Base-by-base conservation (phyloP, 2,888 invertebrate genomes). In the Melikaiella ostensackeni region DNA sequence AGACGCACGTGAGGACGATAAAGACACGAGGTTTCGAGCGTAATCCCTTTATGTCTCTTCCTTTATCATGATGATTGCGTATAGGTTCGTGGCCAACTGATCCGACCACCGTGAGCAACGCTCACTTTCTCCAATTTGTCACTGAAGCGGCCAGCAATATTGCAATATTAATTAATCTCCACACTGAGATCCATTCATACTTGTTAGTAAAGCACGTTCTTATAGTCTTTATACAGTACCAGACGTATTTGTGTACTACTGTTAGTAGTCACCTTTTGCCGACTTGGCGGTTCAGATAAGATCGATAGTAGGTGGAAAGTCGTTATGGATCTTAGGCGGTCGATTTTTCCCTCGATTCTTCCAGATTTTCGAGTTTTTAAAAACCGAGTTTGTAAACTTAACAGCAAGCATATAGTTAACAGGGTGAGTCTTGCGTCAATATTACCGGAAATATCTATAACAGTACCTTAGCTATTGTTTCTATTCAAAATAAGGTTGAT, bases 91-190 rank as follows among this genome's bases (percentile, higher is more conserved):
- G 62, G 76, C 75, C 81, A 76, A 75, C 73, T 73, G 81, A 78
- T 75, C 79, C 80, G 84, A 78, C 85, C 84, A 80, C 84, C 81
- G 78, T 81, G 79, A 81, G 82, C 80, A 77, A 80, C 81, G 82
- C 80, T 84, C 84, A 82, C 87, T 87, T 87, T 87, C 87, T 83
- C 87, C 86, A 86, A 87, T 87, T 87, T 87, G 87, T 87, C 87
- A 87, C 82, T 84, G 80, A 82, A 81, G 82, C 84, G 79, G 80
- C 76, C 81, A 64, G 74, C 81, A 85, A 84, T 86, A 84, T 83
- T 82, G 83, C 86, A 80, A 86, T 85, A 86, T 87, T 86, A 87
- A 87, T 87, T 87, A 86, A 87, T 87, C 86, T 86, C 82, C 77
- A 77, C 73, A 35, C 77, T 77, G 74, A 79, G 74, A 80, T 79